Percentiles rank a stretch among this genome's conserved stretches.
Evolutionary conservation across 1,140 invertebrate genomes (phyloP).

Genomic region (Hyles euphorbiae): DNA sequence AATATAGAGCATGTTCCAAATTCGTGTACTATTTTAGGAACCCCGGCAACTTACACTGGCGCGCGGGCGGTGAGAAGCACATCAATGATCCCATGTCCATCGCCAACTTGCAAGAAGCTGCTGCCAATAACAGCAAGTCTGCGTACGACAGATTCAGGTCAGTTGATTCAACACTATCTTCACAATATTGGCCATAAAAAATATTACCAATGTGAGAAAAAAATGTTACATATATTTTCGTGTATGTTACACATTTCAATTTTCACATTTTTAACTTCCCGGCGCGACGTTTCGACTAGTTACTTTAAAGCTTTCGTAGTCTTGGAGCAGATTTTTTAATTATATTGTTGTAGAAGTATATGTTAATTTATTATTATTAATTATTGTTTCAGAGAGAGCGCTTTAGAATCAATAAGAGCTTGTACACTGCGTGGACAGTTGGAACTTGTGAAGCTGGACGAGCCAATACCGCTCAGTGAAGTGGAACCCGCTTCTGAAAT

Average conservation of each 20-base stretch:
- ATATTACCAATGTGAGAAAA: too few species aligned
- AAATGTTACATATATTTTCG: too few species aligned
- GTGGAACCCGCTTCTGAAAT: conserved; percentile 96
- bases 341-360: too few species aligned
- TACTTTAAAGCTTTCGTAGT: too few species aligned
- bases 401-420: conserved; percentile 89
- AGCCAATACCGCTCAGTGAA: conserved; percentile 88
- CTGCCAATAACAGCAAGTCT: conserved; percentile 85
- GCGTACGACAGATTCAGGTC: conserved; percentile 88
- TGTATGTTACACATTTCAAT: too few species aligned
- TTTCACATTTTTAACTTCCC: too few species aligned
- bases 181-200: too few species aligned
- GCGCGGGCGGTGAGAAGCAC: conserved; percentile 97
- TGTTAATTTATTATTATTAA: too few species aligned
- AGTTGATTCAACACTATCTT: background rate
- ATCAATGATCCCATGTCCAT: conserved; percentile 97
- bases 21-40: conserved; percentile 76
- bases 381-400: conserved; percentile 81
- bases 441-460: conserved; percentile 86
- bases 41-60: conserved; percentile 97
- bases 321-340: too few species aligned
- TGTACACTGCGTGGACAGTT: conserved; percentile 96
- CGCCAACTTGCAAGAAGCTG: conserved; percentile 94
- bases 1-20: background rate
- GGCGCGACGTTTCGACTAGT: too few species aligned